These are phyloP conservation scores for Neosilurus hyrtlii DNA, from an alignment of 2,797 vertebrate species.

Conservation along the genomic window DNA sequence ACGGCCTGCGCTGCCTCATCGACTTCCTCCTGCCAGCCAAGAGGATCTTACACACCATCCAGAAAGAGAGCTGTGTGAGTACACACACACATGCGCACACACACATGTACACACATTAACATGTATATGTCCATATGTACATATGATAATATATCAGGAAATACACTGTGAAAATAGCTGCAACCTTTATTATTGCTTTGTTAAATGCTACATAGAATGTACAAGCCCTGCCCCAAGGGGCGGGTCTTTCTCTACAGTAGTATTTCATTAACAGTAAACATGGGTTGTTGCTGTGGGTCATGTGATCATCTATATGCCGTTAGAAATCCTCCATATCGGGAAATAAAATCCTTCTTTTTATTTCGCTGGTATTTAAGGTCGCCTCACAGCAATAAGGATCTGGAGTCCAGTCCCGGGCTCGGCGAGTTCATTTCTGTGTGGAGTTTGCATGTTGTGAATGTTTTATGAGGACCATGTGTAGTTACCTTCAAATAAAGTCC, in stretches of 20 bases:
- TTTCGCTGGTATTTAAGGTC: too few species aligned
- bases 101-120: not conserved
- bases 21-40: slow-evolving; percentile 82
- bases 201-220: not conserved
- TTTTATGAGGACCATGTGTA: not conserved
- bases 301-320: too few species aligned
- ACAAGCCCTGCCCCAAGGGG: not conserved
- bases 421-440: too few species aligned
- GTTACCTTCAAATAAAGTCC: not conserved
- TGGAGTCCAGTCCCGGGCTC: too few species aligned
- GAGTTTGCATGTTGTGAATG: not conserved
- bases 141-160: not conserved
- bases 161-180: not conserved
- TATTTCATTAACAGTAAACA: not conserved
- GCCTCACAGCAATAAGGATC: too few species aligned
- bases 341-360: too few species aligned
- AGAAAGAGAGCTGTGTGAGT: slow-evolving; percentile 81
- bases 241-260: not conserved
- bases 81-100: not conserved
- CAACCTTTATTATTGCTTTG: not conserved
- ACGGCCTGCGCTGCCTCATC: slow-evolving; percentile 81
- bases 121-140: not conserved
- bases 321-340: too few species aligned
- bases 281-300: not conserved
- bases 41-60: slow-evolving; percentile 77